phyloP scores from a whole-genome alignment of 2,888 invertebrate species.

The Leistus spinibarbis region DNA sequence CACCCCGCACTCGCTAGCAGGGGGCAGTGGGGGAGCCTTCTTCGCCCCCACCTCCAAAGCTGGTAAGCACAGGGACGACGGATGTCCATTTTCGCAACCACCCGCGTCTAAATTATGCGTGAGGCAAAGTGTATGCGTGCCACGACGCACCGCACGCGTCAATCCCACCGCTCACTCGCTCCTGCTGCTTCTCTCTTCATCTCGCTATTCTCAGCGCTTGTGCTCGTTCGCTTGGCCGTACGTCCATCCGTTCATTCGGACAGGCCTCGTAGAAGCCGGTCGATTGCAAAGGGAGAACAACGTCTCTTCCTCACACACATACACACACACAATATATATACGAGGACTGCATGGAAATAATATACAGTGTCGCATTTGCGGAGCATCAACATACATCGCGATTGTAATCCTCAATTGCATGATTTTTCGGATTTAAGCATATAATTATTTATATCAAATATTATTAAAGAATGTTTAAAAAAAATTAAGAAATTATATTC shows the following conservation, averaged over 20 bases:
- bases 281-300: not conserved
- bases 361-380: not conserved
- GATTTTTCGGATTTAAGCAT: too few species aligned
- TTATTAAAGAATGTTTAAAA: too few species aligned
- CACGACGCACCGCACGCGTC: conserved; percentile 3
- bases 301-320: not conserved
- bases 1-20: conserved; percentile 38
- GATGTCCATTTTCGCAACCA: conserved; percentile 59
- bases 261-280: not conserved
- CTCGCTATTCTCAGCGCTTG: not conserved
- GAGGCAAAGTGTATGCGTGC: conserved; percentile 57
- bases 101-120: conserved; percentile 59
- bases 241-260: not conserved
- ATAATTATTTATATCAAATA: too few species aligned
- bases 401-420: too few species aligned
- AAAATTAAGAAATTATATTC: too few species aligned
- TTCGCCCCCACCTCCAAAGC: conserved; percentile 3
- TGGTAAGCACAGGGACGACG: conserved; percentile 25
- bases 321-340: too few species aligned
- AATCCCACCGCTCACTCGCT: not conserved
- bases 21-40: not conserved
- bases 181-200: not conserved
- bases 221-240: not conserved
- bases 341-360: not conserved
- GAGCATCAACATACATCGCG: not conserved